Evolutionary conservation across 1,140 invertebrate genomes (phyloP), one percentile per base, ranked within the genome.

Genomic region (Proctacanthus coquilletti): DNA sequence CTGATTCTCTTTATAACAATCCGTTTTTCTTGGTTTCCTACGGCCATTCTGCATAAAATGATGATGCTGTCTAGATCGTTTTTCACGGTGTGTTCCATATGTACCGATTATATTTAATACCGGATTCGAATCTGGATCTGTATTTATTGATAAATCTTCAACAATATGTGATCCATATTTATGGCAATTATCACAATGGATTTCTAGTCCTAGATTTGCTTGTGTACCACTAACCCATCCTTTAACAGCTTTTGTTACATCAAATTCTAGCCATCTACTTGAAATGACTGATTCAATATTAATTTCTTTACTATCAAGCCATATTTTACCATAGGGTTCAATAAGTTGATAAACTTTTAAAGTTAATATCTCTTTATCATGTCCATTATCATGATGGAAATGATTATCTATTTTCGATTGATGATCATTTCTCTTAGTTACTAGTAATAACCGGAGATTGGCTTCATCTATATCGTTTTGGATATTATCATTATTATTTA

Each of bases 181-280:
- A 9, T 46, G 44, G 38, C 62, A 67, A 21, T 56, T 44, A 40
- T 53, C 45, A 52, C 70, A 65, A 46, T 65, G 53, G 21, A 74
- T 44, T 43, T 69, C 65, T 10, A 74, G 47, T 10, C 64, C 66
- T 3, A 66, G 48, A 42, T 72, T 67, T 11, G 56, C 46, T 8
- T 49, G 46, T 9, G 49, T 55, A 2, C 51, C 45, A 3, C 51
- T 52, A n/a, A 69, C 27, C 68, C 70, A 74, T 9, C 46, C 43
- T 36, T 55, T 44, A n/a, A 64, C 62, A 0, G 65, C 63, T 36
- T 51, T 49, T 1, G 68, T 72, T 1, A 68, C 57, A 45, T 74
- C 71, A 4, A 73, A 54, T 41, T 73, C 70, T 5, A 69, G 50
- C 71, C 71, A 74, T 36, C 54, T 52, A 21, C 48, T 56, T 5